Evolutionary conservation across 2,797 vertebrate genomes (phyloP), one percentile per base, ranked within the genome.

Genomic region (Falco peregrinus): DNA sequence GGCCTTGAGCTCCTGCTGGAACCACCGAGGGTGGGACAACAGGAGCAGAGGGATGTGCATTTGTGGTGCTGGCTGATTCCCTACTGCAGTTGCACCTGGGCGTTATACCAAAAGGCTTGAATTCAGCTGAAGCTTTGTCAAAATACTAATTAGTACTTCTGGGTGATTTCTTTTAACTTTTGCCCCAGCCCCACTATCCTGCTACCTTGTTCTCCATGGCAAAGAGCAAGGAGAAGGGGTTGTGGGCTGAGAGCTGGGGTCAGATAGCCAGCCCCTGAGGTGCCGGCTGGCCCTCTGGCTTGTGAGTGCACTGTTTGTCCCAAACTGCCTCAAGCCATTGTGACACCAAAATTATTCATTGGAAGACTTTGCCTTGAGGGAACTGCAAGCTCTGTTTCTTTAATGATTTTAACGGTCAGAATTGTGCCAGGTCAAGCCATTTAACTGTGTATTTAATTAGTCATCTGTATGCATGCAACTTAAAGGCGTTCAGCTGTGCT

Each of bases 391-490:
- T 97, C 95, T 97, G 93, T 95, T 97, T 98, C 96, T 97, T 97
- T 98, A 97, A 98, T 85, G 82, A 94, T 95, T 96, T 97, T 97
- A 95, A 95, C 96, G 97, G 97, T 97, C 96, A 97, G 91, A 97
- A 97, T 97, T 97, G 95, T 96, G 94, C 96, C 97, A 96, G 97
- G 97, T 98, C 97, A 98, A 98, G 94, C 75, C 86, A 96, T 98
- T 98, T 97, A 98, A 97, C 91, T 96, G 95, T 96, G 95, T 96
- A 96, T 96, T 98, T 98, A 98, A 98, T 98, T 98, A 98, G 98
- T 98, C 97, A 98, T 98, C 97, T 97, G 95, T 98, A 97, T 97
- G 97, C 97, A 97, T 97, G 97, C 97, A 97, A 98, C 96, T 98
- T 97, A 97, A 97, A 98, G 96, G 97, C 35, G 56, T 97, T 98